Evolutionary conservation across 1,140 invertebrate genomes (phyloP), one percentile per base, ranked within the genome.

Genomic region (Bemisia tabaci): DNA sequence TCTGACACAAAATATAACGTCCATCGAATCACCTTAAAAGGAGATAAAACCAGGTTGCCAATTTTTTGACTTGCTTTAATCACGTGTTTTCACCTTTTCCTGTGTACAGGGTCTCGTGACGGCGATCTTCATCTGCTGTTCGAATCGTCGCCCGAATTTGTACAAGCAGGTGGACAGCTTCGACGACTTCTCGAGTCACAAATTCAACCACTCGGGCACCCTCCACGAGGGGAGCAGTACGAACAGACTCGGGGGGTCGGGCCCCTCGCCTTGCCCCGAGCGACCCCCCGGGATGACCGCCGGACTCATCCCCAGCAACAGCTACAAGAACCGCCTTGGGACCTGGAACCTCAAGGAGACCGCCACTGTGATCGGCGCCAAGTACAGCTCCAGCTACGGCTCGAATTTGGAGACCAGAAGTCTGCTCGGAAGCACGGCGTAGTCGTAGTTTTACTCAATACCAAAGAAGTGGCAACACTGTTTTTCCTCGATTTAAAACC

Each of bases 221-320:
- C 68, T 48, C 33, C 33, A 48, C 33, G 33, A 48, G 33, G 33
- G 33, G 5, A 48, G 17, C 33, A 48, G 66, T n/a, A 22, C 60
- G 9, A 61, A 61, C 60, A 25, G 60, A 22, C 22, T 11, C 60
- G 11, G n/a, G 5, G 33, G 69, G 66, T 66, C n/a, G 59, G 5
- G 67, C 67, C 21, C 68, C 0, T 62, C 60, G 22, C 64, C 65
- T 65, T 1, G 21, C 24, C 26, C 62, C 77, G 77, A 73, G 26
- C 77, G 84, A 22, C 84, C 85, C 2, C 82, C 82, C 12, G 85
- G 82, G 24, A 85, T 87, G 84, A 85, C 86, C 77, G 85, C 86
- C 76, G 87, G 85, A 65, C 76, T 88, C 64, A 86, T 88, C 63
- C 84, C 85, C 0, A 87, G 85, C 78, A 88, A 85, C 75, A 88